Percentiles rank a stretch among this genome's conserved stretches.
Conservation (phyloP, 2,888 invertebrate genomes). For the Ditula angustiorana region DNA sequence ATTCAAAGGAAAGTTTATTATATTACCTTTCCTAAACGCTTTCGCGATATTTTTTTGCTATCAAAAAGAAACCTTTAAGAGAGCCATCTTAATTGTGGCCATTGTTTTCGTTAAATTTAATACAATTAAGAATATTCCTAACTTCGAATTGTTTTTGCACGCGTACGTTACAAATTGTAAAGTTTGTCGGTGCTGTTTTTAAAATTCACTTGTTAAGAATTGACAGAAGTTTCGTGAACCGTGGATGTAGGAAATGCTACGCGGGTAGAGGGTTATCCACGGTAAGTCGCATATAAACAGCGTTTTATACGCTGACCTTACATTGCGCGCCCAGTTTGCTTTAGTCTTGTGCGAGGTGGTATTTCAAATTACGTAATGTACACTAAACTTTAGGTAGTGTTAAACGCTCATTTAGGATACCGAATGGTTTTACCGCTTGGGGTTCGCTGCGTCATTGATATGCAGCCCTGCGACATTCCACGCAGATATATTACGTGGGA, state of each 20-base stretch:
- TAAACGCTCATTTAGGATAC: conserved; percentile 27
- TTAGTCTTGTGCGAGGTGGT: background rate
- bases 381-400: conserved; percentile 7
- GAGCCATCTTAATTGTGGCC: background rate
- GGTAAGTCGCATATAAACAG: background rate
- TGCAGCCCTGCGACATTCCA: conserved; percentile 40
- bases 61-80: background rate
- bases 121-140: background rate
- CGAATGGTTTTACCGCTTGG: conserved; percentile 12
- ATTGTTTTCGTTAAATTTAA: background rate
- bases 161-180: background rate
- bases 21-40: too few species aligned
- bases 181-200: background rate
- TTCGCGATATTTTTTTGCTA: too few species aligned
- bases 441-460: conserved; percentile 40
- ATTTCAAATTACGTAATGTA: conserved; percentile 6
- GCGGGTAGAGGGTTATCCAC: background rate
- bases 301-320: background rate
- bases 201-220: background rate
- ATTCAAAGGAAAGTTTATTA: too few species aligned
- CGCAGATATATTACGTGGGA: conserved; percentile 38
- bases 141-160: background rate
- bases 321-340: background rate
- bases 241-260: background rate
- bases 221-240: background rate